Base-by-base conservation (phyloP, 2,113 vertebrate species). In the Capra hircus region DNA sequence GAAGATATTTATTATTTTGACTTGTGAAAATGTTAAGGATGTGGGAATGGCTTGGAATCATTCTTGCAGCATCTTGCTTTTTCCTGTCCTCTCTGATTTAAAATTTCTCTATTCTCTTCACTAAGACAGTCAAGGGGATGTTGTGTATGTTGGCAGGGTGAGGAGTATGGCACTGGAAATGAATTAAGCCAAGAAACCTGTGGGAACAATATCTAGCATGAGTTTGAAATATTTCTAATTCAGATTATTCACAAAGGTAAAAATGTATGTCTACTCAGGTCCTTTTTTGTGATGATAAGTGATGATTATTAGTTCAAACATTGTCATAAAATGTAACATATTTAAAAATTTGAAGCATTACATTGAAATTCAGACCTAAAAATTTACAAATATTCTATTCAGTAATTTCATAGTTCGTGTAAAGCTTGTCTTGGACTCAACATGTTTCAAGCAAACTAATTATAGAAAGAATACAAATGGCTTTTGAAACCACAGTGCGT, bases 61-160 rank as follows among this genome's bases (percentile, higher is more conserved):
- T 83, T 57, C 45, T 45, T 92, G 7, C 1, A 3, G 43, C 27
- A 11, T 27, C 16, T 87, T 82, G 19, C 19, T 89, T 78, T 81
- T 19, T 33, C 27, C 28, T 11, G 33, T 33, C 45, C 78, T 28
- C 78, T 30, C 1, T 2, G 23, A 4, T 19, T 5, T 77, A 60
- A 4, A 6, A 36, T 7, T 67, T 30, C 9, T 64, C 7, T 64
- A n/a, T 1, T 71, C 15, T 71, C 15, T 87, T 80, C 36, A 53
- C 4, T 40, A 25, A 94, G 16, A 40, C 43, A 40, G 45, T 82
- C 14, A 60, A 17, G 3, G 36, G 3, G n/a, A 13, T 27, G 6
- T n/a, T 21, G 1, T 16, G 0, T 8, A 3, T 71, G 4, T 40
- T 52, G 45, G 23, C 5, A 85, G 12, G 55, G 1, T 4, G 25